phyloP scores from a whole-genome alignment of 1,140 invertebrate species.

The Procambarus virginalis region DNA sequence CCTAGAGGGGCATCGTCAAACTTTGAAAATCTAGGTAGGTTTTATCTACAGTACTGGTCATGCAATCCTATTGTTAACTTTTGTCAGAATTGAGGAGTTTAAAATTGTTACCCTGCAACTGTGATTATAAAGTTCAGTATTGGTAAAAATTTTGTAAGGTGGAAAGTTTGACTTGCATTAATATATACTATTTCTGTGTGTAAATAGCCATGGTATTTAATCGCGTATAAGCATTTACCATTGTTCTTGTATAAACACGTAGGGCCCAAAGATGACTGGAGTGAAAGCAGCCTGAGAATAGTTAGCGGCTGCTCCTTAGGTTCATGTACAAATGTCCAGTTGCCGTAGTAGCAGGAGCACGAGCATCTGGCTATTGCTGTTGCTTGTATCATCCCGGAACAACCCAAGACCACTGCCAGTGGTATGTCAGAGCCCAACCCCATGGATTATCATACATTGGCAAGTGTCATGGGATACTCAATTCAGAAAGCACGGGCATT shows the following conservation, averaged over 20 bases:
- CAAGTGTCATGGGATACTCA: slow-evolving; percentile 1
- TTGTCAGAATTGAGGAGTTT: slow-evolving; percentile 11
- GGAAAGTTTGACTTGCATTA: slow-evolving; percentile 52
- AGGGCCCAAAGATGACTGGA: slow-evolving; percentile 55
- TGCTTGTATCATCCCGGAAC: slow-evolving; percentile 22
- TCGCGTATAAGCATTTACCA: slow-evolving; percentile 65
- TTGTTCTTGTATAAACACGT: slow-evolving; percentile 68
- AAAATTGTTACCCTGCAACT: slow-evolving; percentile 29
- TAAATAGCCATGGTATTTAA: slow-evolving; percentile 68
- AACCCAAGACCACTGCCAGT: slow-evolving; percentile 30
- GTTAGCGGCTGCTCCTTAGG: slow-evolving; percentile 45
- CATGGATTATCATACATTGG: slow-evolving; percentile 9
- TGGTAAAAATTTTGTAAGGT: slow-evolving; percentile 36
- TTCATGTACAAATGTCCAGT: slow-evolving; percentile 65
- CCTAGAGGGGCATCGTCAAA: slow-evolving; percentile 6
- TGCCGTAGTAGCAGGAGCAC: slow-evolving; percentile 52
- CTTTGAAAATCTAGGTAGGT: slow-evolving; percentile 5
- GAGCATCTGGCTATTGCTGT: slow-evolving; percentile 48
- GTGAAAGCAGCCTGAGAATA: slow-evolving; percentile 39
- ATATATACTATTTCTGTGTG: slow-evolving; percentile 58
- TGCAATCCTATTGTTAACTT: not conserved
- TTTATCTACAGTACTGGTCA: slow-evolving; percentile 13
- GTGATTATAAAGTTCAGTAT: slow-evolving; percentile 39
- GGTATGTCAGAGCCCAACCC: slow-evolving; percentile 49
- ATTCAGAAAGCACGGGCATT: not conserved